Conservation (phyloP, 2,113 vertebrate genomes). For the Sialia sialis region DNA sequence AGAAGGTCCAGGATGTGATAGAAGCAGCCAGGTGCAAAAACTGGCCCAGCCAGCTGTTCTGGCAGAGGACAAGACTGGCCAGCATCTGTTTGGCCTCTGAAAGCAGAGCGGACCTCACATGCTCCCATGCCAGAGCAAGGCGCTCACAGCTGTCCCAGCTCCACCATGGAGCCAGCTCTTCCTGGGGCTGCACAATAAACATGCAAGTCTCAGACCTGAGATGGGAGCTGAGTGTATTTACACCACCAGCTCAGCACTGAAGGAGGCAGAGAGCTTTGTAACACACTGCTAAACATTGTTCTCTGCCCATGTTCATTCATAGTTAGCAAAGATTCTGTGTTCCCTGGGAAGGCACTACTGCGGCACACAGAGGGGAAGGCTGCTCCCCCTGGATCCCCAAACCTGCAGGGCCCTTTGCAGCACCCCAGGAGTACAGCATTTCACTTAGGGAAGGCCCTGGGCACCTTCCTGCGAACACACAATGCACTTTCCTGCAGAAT, state of each 20-base stretch:
- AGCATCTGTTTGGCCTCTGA: background rate
- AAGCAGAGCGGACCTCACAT: background rate
- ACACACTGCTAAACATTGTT: background rate
- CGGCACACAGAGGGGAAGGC: background rate
- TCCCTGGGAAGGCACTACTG: background rate
- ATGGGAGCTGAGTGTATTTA: background rate
- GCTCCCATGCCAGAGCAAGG: background rate
- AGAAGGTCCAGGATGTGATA: background rate
- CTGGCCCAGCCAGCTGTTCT: background rate
- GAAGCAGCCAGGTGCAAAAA: background rate
- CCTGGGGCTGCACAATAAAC: background rate
- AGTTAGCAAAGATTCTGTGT: background rate
- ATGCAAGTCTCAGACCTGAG: background rate
- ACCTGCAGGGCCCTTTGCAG: background rate
- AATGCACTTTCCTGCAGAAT: background rate
- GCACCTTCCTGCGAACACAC: background rate
- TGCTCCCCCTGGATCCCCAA: background rate
- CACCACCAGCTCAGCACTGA: background rate
- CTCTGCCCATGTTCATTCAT: fast-evolving
- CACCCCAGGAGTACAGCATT: background rate
- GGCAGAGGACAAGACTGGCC: background rate
- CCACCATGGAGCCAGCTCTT: background rate
- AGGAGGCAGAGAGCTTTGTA: background rate
- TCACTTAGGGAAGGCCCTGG: background rate
- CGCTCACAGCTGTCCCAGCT: background rate